A percentile compares a stretch with the other conserved stretches of the same genome.
Conservation (phyloP, 2,113 vertebrate species). For the Plecotus auritus region DNA sequence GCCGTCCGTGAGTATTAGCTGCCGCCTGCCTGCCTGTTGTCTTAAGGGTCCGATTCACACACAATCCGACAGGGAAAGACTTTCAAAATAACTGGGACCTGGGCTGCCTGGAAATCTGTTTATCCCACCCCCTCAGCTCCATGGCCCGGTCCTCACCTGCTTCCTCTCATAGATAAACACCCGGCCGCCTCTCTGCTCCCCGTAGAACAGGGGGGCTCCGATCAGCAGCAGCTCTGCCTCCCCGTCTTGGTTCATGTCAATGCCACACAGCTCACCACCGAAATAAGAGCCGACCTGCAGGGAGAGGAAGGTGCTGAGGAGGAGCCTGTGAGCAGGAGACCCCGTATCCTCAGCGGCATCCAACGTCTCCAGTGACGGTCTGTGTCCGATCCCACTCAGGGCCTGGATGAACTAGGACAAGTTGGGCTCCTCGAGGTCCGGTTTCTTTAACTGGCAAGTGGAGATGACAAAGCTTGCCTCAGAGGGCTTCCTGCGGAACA, state of each 20-base stretch:
- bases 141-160: conserved; percentile 71
- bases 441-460: not conserved
- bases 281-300: conserved; percentile 88
- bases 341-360: no score
- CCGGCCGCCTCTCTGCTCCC: conserved; percentile 80
- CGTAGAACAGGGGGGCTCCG: conserved; percentile 82
- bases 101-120: not conserved
- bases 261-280: conserved; percentile 84
- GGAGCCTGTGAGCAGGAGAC: not conserved
- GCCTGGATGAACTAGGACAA: not conserved
- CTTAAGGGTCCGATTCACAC: not conserved
- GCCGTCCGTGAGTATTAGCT: not conserved
- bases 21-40: not conserved
- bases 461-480: not conserved
- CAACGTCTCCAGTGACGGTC: not conserved
- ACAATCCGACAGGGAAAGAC: not conserved
- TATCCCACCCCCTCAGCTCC: not conserved
- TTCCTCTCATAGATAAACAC: conserved; percentile 81
- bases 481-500: not conserved
- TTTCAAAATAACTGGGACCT: not conserved
- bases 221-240: conserved; percentile 84
- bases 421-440: not conserved
- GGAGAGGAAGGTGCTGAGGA: not conserved
- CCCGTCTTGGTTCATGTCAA: conserved; percentile 77
- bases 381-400: not conserved